Evolutionary conservation across 2,113 vertebrate genomes (phyloP), one percentile per base, ranked within the genome.

Genomic region (Fregetta grallaria): DNA sequence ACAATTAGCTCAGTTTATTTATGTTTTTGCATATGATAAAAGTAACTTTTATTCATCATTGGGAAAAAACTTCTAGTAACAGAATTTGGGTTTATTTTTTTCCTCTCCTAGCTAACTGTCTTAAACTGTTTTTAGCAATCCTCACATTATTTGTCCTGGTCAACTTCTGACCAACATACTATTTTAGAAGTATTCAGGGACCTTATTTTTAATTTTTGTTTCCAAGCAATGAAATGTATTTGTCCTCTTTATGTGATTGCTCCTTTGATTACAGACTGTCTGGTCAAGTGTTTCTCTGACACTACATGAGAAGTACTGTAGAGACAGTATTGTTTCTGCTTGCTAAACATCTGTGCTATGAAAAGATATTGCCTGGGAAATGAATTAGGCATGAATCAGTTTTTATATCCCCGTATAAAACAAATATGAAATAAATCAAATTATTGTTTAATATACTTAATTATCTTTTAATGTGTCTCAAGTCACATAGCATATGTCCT

Each of bases 401-500:
- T 95, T 95, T 94, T 94, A 95, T 90, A 56, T 77, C 76, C 72
- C 44, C 40, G 34, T 65, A 94, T 93, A 82, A 97, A 97, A 52
- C 93, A 91, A 96, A 95, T 79, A 92, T 1, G 36, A 96, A 96
- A 94, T 97, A 94, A 96, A 96, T 97, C 88, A 97, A 94, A 96
- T 97, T 88, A 97, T 94, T 96, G 89, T 96, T 91, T 95, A 84
- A 95, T 96, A 86, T 80, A 94, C 76, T 83, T 96, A 94, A 96
- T 98, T 97, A 91, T 81, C 63, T 84, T 87, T 93, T 77, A 94
- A 79, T 77, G 88, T 74, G n/a, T 59, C 90, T 85, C 62, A 71
- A 89, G 96, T 92, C 93, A 88, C 87, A 91, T 13, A 94, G 73
- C 96, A 94, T 94, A 91, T 96, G 95, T 94, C 92, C 88, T 93